Percentiles rank a stretch among this genome's conserved stretches.
Evolutionary conservation across 2,888 invertebrate species (phyloP).

Genomic region (Andrena hattorfiana): DNA sequence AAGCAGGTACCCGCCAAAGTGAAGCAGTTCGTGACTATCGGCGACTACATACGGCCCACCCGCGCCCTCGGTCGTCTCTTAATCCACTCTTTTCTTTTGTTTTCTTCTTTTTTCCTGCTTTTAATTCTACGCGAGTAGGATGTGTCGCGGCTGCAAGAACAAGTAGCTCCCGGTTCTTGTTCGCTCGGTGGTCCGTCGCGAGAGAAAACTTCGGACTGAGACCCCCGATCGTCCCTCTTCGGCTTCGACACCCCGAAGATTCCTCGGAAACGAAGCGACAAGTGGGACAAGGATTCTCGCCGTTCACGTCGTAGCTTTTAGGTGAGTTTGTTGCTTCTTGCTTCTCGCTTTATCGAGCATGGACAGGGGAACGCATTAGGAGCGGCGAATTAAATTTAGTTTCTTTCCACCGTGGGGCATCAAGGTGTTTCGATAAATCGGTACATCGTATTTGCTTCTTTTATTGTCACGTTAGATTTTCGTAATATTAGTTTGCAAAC

Average conservation of each 20-base stretch:
- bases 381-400: no score
- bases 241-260: not conserved
- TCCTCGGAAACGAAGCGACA: not conserved
- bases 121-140: constrained; percentile 3
- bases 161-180: constrained; percentile 34
- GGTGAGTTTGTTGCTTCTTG: not conserved
- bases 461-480: no score
- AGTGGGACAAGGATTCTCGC: not conserved
- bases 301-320: not conserved
- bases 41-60: not conserved
- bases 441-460: no score
- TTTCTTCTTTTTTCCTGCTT: not conserved
- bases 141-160: constrained; percentile 57
- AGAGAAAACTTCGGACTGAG: not conserved
- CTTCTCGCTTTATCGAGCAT: not conserved
- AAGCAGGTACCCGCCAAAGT: not conserved
- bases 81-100: not conserved
- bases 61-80: not conserved
- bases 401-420: no score
- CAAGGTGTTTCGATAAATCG: no score
- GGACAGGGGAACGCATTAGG: no score
- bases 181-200: not conserved
- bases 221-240: not conserved
- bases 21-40: not conserved
- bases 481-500: not conserved